phyloP scores from a whole-genome alignment of 1,140 invertebrate species.

The Papilio machaon region DNA sequence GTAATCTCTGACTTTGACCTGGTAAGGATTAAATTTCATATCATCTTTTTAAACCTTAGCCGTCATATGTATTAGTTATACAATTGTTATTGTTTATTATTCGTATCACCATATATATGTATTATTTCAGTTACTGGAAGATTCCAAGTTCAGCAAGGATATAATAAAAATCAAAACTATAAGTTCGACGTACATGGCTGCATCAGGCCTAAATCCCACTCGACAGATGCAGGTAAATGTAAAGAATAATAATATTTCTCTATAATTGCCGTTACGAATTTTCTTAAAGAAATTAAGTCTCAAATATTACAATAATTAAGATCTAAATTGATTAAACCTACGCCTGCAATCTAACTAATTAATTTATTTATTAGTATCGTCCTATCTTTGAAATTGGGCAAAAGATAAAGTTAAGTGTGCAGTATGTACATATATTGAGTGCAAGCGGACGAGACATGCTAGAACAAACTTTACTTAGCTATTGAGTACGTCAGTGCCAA shows the following conservation, averaged over 20 bases:
- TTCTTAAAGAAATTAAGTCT: background rate
- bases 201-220: constrained; percentile 92
- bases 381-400: background rate
- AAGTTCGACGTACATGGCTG: constrained; percentile 98
- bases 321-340: background rate
- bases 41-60: constrained; percentile 20
- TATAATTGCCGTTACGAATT: background rate
- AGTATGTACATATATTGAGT: background rate
- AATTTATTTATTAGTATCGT: background rate
- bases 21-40: constrained; percentile 83
- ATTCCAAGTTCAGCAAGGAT: constrained; percentile 90
- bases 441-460: background rate
- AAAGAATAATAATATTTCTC: too few relatives aligned
- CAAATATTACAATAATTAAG: background rate
- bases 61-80: background rate
- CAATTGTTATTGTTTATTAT: constrained; percentile 36
- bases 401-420: background rate
- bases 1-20: constrained; percentile 99
- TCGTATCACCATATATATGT: constrained; percentile 40
- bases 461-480: constrained; percentile 17
- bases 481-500: background rate
- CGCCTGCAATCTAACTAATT: background rate
- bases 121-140: constrained; percentile 90
- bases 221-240: constrained; percentile 84
- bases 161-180: constrained; percentile 99